These are phyloP conservation scores for Cryptotis parvus DNA, from an alignment of 2,113 vertebrate genomes.

Conservation along the genomic window DNA sequence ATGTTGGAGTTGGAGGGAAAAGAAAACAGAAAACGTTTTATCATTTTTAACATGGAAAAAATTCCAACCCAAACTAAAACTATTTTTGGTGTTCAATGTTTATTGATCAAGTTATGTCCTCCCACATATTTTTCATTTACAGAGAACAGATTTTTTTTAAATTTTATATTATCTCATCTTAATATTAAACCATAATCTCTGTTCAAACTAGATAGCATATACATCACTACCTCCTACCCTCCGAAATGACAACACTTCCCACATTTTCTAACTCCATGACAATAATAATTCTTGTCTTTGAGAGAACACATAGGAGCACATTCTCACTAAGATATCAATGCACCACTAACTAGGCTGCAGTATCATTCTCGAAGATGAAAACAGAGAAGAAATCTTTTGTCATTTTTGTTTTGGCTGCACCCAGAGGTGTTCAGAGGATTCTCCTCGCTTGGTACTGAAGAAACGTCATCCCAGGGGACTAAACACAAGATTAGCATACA, in stretches of 20 bases:
- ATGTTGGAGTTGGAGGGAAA: fast-evolving
- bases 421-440: too few species aligned
- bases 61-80: slow-evolving; percentile 18
- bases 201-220: background rate
- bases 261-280: background rate
- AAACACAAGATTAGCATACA: too few species aligned
- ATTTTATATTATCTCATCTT: background rate
- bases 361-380: background rate
- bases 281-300: background rate
- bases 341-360: background rate
- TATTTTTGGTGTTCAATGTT: background rate
- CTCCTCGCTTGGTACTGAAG: too few species aligned
- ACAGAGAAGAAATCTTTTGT: background rate
- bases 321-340: background rate
- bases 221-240: background rate
- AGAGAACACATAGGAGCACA: background rate
- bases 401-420: background rate
- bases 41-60: background rate
- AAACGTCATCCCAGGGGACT: too few species aligned
- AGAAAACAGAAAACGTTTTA: background rate
- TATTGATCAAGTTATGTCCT: slow-evolving; percentile 2
- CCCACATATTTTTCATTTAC: background rate
- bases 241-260: background rate
- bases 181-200: background rate
- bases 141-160: background rate